Evolutionary conservation across 2,797 vertebrate species (phyloP).

Genomic region (Urosaurus nigricauda): DNA sequence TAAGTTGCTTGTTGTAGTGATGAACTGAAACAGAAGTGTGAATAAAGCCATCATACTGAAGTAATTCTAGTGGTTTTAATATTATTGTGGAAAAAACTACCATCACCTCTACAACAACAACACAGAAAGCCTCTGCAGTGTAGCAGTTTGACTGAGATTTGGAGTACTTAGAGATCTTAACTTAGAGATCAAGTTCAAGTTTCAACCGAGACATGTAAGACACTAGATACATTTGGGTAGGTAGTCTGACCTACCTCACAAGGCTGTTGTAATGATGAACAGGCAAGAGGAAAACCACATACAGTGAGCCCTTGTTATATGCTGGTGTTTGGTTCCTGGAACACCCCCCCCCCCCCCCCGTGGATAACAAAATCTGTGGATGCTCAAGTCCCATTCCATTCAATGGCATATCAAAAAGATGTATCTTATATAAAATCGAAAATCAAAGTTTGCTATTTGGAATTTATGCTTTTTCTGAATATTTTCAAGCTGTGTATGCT

Average conservation of each 20-base stretch:
- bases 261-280: not conserved
- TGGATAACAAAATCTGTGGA: too few species aligned
- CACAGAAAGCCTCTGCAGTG: not conserved
- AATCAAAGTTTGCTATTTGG: too few species aligned
- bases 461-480: too few species aligned
- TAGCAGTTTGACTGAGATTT: not conserved
- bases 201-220: not conserved
- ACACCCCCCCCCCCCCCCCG: too few species aligned
- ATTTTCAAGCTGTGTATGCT: too few species aligned
- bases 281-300: not conserved
- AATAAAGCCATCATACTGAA: not conserved
- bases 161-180: not conserved
- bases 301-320: too few species aligned
- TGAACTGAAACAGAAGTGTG: not conserved
- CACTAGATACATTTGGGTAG: too few species aligned
- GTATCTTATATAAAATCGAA: too few species aligned
- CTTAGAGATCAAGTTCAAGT: not conserved
- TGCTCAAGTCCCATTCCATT: too few species aligned
- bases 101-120: not conserved
- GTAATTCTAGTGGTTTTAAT: not conserved
- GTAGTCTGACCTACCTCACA: not conserved
- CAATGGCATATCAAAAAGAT: too few species aligned
- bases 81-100: too few species aligned
- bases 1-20: not conserved
- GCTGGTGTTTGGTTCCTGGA: too few species aligned